Evolutionary conservation across 2,888 invertebrate species (phyloP), one percentile per base, ranked within the genome.

Genomic region (Anticlea derivata): DNA sequence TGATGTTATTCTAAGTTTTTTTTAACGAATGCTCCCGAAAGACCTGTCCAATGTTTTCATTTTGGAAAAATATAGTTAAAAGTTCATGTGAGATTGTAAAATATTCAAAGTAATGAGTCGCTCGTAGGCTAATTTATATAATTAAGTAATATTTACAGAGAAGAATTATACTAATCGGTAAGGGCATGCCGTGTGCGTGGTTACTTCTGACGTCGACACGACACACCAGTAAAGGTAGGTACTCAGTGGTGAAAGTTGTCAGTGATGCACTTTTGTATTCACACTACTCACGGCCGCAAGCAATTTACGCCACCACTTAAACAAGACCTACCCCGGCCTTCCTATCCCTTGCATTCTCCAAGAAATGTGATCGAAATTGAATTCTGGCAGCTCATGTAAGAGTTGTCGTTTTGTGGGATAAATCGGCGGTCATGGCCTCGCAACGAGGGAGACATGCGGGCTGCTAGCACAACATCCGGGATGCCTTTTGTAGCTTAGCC

Each of bases 211-310:
- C 60, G 58, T 45, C 27, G 44, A 39, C 37, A n/a, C n/a, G n/a
- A n/a, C n/a, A n/a, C n/a, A 33, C 44, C 30, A 29, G 30, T 29
- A 33, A 30, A 31, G 8, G 27, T 66, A 58, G 62, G 67, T 68
- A 64, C 64, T 48, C 64, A 2, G 68, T 61, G 87, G 89, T 83
- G 89, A 89, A 89, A 89, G 89, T 88, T 87, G 80, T 70, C 72
- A 65, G 79, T 85, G 87, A 88, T 86, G 88, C 81, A 83, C 80
- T 80, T 78, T 78, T 80, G 82, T 83, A 78, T 80, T 77, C 82
- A 80, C 78, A 75, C 78, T 78, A 55, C 76, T 70, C 74, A 72
- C 73, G 68, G 70, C 61, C 66, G 68, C 74, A 65, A 76, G 78
- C 77, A 78, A 81, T 80, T 80, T 82, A 77, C 76, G 68, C 74